phyloP scores from a whole-genome alignment of 2,797 vertebrate genomes.

The Myotis findleyi region DNA sequence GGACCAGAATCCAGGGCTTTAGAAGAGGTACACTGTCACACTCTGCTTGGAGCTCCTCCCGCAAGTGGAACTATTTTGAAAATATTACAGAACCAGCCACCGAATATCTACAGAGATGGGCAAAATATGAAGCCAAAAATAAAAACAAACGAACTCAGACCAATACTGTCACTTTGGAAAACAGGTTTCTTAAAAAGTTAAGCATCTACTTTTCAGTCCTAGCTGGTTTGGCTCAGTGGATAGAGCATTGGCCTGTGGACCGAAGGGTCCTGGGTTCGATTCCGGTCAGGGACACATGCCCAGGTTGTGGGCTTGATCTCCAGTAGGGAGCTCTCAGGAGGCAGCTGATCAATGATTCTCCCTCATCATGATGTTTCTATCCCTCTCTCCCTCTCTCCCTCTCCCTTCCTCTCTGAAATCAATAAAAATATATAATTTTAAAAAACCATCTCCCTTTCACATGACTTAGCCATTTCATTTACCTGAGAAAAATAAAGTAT shows the following conservation, averaged over 20 bases:
- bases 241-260: no score
- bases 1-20: not conserved
- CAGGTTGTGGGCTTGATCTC: no score
- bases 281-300: no score
- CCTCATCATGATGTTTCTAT: no score
- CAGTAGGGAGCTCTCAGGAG: no score
- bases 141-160: not conserved
- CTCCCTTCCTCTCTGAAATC: no score
- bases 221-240: no score
- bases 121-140: not conserved
- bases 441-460: not conserved
- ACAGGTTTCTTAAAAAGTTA: slow-evolving; percentile 12
- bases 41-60: not conserved
- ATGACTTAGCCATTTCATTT: not conserved
- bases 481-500: slow-evolving; percentile 14
- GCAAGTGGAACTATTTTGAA: not conserved
- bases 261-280: no score
- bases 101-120: not conserved
- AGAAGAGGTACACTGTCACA: not conserved
- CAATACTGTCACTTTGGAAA: slow-evolving; percentile 7
- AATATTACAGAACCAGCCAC: not conserved
- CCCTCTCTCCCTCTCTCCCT: no score
- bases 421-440: no score
- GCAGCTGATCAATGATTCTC: no score
- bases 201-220: not conserved